Evolutionary conservation across 1,140 invertebrate species (phyloP), one percentile per base, ranked within the genome.

Genomic region (Periplaneta americana): DNA sequence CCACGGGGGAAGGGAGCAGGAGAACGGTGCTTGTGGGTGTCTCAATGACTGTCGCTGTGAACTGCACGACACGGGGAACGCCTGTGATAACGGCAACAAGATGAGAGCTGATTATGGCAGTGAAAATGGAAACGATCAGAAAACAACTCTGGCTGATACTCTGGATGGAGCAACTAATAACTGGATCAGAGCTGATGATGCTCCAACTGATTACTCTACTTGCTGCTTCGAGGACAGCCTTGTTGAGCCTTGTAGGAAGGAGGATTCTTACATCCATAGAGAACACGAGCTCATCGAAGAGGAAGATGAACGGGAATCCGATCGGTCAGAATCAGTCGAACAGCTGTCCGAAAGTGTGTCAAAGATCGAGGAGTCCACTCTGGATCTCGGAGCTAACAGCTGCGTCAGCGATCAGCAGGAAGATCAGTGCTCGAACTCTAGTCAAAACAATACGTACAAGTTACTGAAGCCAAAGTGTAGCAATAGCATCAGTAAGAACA

Each of bases 321-420:
- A 87, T 78, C 85, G 84, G 15, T 88, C 87, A 0, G 88, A 89
- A 81, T 89, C 89, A 8, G 87, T 90, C 3, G 90, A 90, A 80
- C 88, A 90, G 84, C 82, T 91, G 0, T 88, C 88, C 0, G 90
- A 90, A 39, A 90, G 88, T 80, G 84, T 86, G 9, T 87, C 87
- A 5, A 90, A 87, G 82, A 81, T 78, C 6, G 80, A 83, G 31
- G 82, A 83, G 18, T 81, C 82, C 13, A 35, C 76, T n/a, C 17
- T 83, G 37, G 82, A 83, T 37, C 13, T 75, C 17, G 76, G 76
- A 22, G 37, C 4, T 17, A 35, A 18, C 28, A 80, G 80, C 32
- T 74, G 80, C 57, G 22, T 32, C 11, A 80, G 80, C 57, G 48
- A 66, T n/a, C 36, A 37, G n/a, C 34, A 31, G 77, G 77, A 78